A percentile compares a stretch with the other conserved stretches of the same genome.
These are phyloP conservation scores for Nestor notabilis DNA, from an alignment of 2,113 vertebrate species.

Conservation along the genomic window DNA sequence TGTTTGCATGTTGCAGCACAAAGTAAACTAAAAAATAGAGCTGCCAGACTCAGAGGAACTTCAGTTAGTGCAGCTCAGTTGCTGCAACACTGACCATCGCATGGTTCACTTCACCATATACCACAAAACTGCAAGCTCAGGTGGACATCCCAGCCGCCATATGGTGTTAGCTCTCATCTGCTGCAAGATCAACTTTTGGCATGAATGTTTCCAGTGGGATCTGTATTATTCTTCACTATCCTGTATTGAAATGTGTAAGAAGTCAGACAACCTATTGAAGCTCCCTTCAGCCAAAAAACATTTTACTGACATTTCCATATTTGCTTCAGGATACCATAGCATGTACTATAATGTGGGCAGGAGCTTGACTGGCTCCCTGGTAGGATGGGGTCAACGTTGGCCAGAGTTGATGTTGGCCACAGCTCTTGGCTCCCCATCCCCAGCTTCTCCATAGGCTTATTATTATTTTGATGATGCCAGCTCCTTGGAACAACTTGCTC, in stretches of 20 bases:
- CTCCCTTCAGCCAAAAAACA: background rate
- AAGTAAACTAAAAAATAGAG: background rate
- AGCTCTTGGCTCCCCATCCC: background rate
- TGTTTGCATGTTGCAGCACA: background rate
- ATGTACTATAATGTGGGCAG: background rate
- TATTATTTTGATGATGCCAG: background rate
- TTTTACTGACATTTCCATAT: background rate
- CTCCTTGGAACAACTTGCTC: background rate
- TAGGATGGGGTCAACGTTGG: background rate
- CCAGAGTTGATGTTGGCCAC: fast-evolving
- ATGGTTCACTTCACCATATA: background rate
- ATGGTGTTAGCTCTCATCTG: background rate
- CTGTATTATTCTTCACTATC: background rate
- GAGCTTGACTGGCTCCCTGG: background rate
- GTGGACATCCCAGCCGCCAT: background rate
- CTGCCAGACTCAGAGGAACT: background rate
- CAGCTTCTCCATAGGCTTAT: background rate
- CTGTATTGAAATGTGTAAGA: background rate
- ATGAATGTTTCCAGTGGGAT: background rate
- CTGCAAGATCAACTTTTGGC: background rate
- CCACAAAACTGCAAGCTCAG: background rate
- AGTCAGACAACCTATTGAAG: background rate
- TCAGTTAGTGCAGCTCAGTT: background rate
- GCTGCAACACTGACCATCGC: background rate
- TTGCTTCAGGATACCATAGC: background rate